Base-by-base conservation (phyloP, 2,797 vertebrate species). In the Betta splendens region DNA sequence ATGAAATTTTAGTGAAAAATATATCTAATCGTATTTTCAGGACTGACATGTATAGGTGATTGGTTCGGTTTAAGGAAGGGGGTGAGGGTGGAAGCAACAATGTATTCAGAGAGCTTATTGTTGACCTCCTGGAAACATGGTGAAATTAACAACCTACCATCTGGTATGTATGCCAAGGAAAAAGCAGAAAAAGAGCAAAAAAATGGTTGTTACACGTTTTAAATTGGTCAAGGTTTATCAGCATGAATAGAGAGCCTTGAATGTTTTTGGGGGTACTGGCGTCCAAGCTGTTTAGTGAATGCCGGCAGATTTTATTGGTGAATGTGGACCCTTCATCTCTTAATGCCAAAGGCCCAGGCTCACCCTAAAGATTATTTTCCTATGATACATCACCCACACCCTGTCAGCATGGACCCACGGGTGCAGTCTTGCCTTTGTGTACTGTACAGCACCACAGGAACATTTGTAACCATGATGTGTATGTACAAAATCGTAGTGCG, bases 271-370 rank as follows among this genome's bases (percentile, higher is more conserved):
- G 79, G 82, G 73, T 76, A 67, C 77, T 20, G 63, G 70, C 68
- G 81, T 86, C 77, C 38, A 16, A 68, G 58, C 53, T 70, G 22
- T 60, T 70, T 67, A 66, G 58, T 80, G 15, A 32, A 63, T 57
- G 68, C 26, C n/a, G n/a, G 5, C 48, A 22, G 63, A 72, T 80
- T n/a, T 74, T 77, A 53, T 73, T 71, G 67, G 75, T 81, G 77
- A 84, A 81, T 84, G 80, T 85, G 80, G 75, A 83, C 79, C 77
- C 79, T 80, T 60, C 75, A 80, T 70, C 83, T 79, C 84, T 81
- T 63, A 75, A 85, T 80, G 83, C 85, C 77, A 86, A 87, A 88
- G 77, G 84, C 77, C 72, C 68, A 75, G 86, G 78, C 85, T 89
- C 80, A 58, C 54, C 75, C 57, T 63, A 23, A 44, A 74, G 5